Base-by-base conservation (phyloP, 2,888 invertebrate species). In the Meteorus colon region DNA sequence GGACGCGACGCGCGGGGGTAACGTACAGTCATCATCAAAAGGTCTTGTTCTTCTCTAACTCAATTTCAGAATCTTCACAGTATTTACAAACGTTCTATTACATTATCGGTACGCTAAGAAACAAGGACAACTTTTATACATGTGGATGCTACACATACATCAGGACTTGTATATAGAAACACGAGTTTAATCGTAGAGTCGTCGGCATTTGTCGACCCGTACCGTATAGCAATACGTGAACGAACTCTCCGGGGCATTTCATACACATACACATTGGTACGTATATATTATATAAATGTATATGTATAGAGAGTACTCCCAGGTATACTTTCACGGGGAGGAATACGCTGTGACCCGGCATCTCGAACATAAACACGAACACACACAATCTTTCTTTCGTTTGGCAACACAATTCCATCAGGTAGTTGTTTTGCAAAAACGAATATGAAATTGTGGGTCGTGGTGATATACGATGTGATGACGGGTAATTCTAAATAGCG, bases 11-110 rank as follows among this genome's bases (percentile, higher is more conserved):
- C 79, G 70, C 75, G 62, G 62, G n/a, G 48, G 48, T 5, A 10
- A 27, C 66, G 80, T 81, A 81, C 80, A 80, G 80, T 79, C 81
- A 74, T 75, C 24, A 69, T 62, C 81, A 80, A 80, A 80, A 81
- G 66, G 76, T 76, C 62, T 41, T 29, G 24, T 70, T 51, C 48
- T 34, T 66, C 14, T 69, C 51, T 60, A 45, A 16, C 29, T 51
- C 63, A 67, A 60, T 60, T 66, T 51, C 41, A 19, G 73, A 72
- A 24, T 41, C 24, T 48, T 48, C 31, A 19, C 19, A 2, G 8
- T 31, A 63, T 63, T 48, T 34, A 72, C 24, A 31, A 65, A 55
- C 55, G 63, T 10, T 48, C 45, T 48, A 48, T 65, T 62, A n/a
- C 62, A 62, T 29, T 24, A 16, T 29, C 14, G 0, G 14, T 29